These are phyloP conservation scores for Gadopsis bispinosus DNA, from an alignment of 2,797 vertebrate genomes.

Conservation along the genomic window DNA sequence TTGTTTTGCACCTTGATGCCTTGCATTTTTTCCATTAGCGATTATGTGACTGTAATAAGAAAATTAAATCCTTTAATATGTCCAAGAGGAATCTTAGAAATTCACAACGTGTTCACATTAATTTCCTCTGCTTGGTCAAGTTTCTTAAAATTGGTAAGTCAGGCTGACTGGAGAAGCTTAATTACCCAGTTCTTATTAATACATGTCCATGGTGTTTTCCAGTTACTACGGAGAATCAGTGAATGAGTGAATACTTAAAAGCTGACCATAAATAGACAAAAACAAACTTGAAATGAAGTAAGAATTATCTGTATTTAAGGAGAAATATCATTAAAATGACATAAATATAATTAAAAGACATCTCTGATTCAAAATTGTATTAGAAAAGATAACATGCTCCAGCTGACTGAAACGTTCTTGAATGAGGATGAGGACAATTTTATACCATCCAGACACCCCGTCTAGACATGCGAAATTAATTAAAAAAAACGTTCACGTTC, in stretches of 20 bases:
- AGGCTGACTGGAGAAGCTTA: neutral
- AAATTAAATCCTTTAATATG: neutral
- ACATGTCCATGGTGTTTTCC: neutral
- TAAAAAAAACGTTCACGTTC: neutral
- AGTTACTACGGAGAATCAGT: neutral
- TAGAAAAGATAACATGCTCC: neutral
- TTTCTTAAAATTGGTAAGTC: neutral
- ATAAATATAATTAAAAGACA: neutral
- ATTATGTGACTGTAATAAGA: neutral
- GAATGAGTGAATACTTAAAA: neutral
- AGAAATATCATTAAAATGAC: neutral
- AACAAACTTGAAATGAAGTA: neutral
- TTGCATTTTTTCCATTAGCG: neutral
- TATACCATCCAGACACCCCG: neutral
- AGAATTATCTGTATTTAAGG: neutral
- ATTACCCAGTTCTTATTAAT: neutral
- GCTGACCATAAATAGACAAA: neutral
- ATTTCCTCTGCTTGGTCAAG: neutral
- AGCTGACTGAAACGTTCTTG: slow-evolving; percentile 4
- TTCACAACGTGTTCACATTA: neutral
- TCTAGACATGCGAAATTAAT: neutral
- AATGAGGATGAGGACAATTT: neutral
- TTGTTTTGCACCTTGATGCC: neutral
- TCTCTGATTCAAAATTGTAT: neutral
- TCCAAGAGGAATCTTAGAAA: neutral